Conservation (phyloP, 1,140 invertebrate species). For the Wasmannia auropunctata region DNA sequence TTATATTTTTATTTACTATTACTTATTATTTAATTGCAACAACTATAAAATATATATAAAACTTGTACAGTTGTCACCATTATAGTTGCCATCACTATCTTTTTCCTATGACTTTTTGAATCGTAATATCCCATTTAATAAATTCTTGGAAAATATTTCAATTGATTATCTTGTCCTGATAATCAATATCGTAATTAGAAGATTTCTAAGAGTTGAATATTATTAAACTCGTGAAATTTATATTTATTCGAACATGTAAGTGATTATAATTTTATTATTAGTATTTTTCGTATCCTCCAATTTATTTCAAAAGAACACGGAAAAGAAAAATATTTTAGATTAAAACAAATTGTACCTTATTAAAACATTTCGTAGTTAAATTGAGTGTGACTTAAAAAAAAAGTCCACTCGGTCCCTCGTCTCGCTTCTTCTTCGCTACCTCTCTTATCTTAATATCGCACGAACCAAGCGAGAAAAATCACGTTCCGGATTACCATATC, state of each 20-base stretch:
- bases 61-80: too few relatives aligned
- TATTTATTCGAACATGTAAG: not conserved
- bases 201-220: not conserved
- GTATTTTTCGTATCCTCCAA: not conserved
- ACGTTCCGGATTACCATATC: conserved; percentile 20
- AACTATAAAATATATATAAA: too few relatives aligned
- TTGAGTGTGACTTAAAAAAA: not conserved
- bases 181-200: not conserved
- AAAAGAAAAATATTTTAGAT: not conserved
- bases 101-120: too few relatives aligned
- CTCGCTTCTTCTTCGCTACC: not conserved
- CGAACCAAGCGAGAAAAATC: not conserved
- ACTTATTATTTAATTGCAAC: too few relatives aligned
- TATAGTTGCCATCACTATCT: too few relatives aligned
- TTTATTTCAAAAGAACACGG: not conserved
- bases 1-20: too few relatives aligned
- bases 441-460: conserved; percentile 1
- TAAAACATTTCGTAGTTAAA: not conserved
- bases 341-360: not conserved
- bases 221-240: not conserved
- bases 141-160: not conserved
- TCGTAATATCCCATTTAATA: not conserved
- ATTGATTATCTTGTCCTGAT: too few relatives aligned
- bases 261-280: not conserved
- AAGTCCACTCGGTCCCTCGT: not conserved